phyloP scores from a whole-genome alignment of 2,113 vertebrate species.

The Chionomys nivalis region DNA sequence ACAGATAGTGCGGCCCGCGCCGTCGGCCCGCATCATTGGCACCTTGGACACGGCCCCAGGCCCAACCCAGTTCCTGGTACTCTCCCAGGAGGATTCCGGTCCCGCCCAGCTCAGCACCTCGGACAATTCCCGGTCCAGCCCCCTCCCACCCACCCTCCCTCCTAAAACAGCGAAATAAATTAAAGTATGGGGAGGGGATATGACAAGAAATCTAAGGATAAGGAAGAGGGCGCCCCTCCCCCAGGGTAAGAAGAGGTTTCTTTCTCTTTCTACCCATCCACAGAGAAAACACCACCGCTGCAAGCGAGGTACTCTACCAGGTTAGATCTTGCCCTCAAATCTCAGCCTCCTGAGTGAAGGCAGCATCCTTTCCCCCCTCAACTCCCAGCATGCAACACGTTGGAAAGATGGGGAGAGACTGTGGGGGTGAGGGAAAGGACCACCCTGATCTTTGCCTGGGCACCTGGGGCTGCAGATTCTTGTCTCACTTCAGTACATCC shows the following conservation, averaged over 20 bases:
- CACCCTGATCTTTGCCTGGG: slow-evolving; percentile 42
- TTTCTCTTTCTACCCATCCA: slow-evolving; percentile 32
- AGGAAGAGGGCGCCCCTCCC: slow-evolving; percentile 56
- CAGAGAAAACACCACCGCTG: slow-evolving; percentile 9
- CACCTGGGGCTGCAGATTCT: slow-evolving; percentile 59
- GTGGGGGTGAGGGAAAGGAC: slow-evolving; percentile 59
- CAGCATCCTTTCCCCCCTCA: slow-evolving; percentile 18
- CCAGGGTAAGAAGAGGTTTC: slow-evolving; percentile 61
- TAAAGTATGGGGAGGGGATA: slow-evolving; percentile 45
- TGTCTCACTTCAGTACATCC: slow-evolving; percentile 44
- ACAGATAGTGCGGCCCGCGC: slow-evolving; percentile 75
- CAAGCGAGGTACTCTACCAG: slow-evolving; percentile 46
- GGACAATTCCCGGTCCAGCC: slow-evolving; percentile 87
- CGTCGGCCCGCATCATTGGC: slow-evolving; percentile 87
- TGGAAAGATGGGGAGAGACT: slow-evolving; percentile 68
- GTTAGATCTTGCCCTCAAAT: slow-evolving; percentile 61
- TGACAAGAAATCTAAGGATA: slow-evolving; percentile 45
- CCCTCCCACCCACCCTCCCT: slow-evolving; percentile 71
- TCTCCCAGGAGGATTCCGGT: slow-evolving; percentile 70
- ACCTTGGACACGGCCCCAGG: slow-evolving; percentile 84
- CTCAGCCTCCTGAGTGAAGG: slow-evolving; percentile 55
- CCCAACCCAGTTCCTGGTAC: slow-evolving; percentile 80
- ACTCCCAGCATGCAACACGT: slow-evolving; percentile 80
- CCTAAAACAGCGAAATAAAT: slow-evolving; percentile 78
- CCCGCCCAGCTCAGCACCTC: slow-evolving; percentile 87